Evolutionary conservation across 2,888 invertebrate species (phyloP).

Genomic region (Drosophila formosana): DNA sequence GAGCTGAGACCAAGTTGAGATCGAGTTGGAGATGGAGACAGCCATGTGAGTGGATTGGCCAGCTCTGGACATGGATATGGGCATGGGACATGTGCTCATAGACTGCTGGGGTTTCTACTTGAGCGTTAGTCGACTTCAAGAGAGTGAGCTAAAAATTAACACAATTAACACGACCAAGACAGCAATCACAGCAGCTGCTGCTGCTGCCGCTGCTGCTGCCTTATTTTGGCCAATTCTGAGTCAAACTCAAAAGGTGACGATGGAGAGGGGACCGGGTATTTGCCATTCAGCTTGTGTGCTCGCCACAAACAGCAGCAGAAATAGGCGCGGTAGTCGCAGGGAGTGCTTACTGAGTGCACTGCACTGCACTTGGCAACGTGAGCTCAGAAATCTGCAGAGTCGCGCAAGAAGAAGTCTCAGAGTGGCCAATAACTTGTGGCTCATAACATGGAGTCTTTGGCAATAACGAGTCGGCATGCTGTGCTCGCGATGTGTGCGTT

Average conservation of each 20-base stretch:
- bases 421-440: conserved; percentile 23
- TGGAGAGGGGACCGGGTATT: conserved; percentile 18
- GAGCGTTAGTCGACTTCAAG: conserved; percentile 37
- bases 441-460: conserved; percentile 50
- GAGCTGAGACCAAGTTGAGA: conserved; percentile 17
- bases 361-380: background rate
- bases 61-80: conserved; percentile 45
- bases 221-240: conserved; percentile 57
- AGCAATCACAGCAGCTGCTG: conserved; percentile 30
- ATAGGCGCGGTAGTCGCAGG: conserved; percentile 59
- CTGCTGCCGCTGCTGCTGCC: conserved; percentile 1
- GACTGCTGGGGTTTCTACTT: conserved; percentile 1
- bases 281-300: conserved; percentile 45
- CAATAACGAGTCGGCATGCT: conserved; percentile 57
- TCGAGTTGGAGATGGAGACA: conserved; percentile 9
- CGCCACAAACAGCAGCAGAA: conserved; percentile 60
- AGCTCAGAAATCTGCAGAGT: conserved; percentile 22
- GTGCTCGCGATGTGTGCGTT: conserved; percentile 21
- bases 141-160: conserved; percentile 71
- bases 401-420: conserved; percentile 64
- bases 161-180: conserved; percentile 58
- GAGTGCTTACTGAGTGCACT: conserved; percentile 14
- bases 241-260: conserved; percentile 12
- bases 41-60: conserved; percentile 25
- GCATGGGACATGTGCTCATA: conserved; percentile 27